Percentiles rank a stretch among this genome's conserved stretches.
Evolutionary conservation across 1,140 invertebrate genomes (phyloP).

Genomic region (Leptestheria dahalacensis): DNA sequence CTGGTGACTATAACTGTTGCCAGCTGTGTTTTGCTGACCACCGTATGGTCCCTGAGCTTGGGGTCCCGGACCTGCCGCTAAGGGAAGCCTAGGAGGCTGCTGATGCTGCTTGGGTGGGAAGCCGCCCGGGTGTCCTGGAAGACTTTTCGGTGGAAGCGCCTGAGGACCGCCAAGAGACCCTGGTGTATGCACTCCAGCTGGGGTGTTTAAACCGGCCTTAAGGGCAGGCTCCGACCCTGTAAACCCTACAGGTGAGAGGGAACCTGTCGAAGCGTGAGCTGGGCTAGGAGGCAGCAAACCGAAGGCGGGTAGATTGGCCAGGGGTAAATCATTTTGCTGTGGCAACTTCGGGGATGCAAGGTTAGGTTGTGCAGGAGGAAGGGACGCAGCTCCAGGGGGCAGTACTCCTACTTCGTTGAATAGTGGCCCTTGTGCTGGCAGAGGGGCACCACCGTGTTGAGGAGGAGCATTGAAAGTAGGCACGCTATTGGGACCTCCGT

Average conservation of each 20-base stretch:
- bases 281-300: neutral
- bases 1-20: too few species aligned
- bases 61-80: too few species aligned
- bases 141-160: too few species aligned
- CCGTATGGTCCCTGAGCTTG: neutral
- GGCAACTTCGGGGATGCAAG: neutral
- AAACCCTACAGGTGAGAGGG: neutral
- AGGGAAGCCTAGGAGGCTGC: too few species aligned
- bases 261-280: neutral
- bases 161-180: too few species aligned
- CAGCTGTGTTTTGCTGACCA: neutral
- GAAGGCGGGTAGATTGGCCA: neutral
- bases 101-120: too few species aligned
- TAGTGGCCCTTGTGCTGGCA: neutral
- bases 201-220: neutral
- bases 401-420: neutral
- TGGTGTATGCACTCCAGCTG: too few species aligned
- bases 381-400: neutral
- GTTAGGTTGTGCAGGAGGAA: neutral
- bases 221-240: neutral
- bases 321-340: neutral
- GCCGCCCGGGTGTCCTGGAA: too few species aligned
- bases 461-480: neutral
- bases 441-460: neutral
- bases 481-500: neutral